Evolutionary conservation across 2,113 vertebrate genomes (phyloP).

Genomic region (Gorsachius goisagi): DNA sequence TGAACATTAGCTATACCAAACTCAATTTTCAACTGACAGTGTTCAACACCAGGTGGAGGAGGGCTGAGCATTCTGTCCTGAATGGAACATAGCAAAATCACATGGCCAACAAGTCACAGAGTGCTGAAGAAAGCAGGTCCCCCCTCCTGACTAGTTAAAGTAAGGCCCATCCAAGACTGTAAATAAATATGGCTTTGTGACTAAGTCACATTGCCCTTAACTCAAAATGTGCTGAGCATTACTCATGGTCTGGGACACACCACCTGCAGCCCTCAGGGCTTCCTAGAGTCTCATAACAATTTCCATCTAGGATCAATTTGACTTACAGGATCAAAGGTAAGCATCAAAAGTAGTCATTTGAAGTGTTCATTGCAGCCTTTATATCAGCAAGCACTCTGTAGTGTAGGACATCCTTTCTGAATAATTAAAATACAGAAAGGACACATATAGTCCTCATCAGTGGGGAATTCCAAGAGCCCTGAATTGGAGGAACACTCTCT

Average conservation of each 20-base stretch:
- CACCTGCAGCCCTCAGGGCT: not conserved
- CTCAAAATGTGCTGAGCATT: not conserved
- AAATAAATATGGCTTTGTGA: too few relatives aligned
- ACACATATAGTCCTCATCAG: not conserved
- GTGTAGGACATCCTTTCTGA: not conserved
- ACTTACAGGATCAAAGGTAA: not conserved
- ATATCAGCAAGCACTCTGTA: not conserved
- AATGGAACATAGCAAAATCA: not conserved
- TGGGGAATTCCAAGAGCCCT: not conserved
- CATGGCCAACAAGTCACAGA: not conserved
- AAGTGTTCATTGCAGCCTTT: not conserved
- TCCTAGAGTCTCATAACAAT: not conserved
- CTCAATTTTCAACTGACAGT: not conserved
- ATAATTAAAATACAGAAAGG: not conserved
- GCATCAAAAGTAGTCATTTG: not conserved
- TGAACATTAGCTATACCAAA: not conserved
- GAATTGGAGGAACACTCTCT: not conserved
- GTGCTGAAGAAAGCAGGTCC: not conserved
- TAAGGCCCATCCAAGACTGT: not conserved
- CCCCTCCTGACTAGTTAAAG: not conserved
- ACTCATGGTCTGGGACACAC: not conserved
- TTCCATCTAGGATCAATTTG: not conserved
- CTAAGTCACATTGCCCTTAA: not conserved
- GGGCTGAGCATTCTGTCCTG: not conserved
- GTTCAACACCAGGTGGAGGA: not conserved